Evolutionary conservation across 2,888 invertebrate species (phyloP), one percentile per base, ranked within the genome.

Genomic region (Deilephila porcellus): DNA sequence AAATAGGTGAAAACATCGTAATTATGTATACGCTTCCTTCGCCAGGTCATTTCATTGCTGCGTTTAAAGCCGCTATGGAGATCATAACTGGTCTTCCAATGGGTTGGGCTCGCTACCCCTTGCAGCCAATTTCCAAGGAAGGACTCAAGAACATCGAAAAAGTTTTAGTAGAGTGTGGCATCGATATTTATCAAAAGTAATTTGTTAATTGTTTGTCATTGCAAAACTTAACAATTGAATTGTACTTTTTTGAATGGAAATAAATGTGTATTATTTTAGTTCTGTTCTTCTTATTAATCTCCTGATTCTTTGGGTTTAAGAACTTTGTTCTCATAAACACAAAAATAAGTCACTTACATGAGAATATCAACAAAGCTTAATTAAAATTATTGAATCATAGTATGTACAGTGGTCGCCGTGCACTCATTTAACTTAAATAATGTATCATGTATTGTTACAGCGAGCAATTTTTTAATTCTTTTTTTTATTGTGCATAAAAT

Each of bases 51-150:
- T 67, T 45, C 52, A 37, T 67, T 20, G 8, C 67, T 4, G 5
- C 67, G 25, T 45, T 45, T 17, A 67, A 67, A 11, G 52, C 52
- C 14, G 67, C 67, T 17, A 17, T 67, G 52, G 67, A 67, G 45
- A 52, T 67, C 25, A 52, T 67, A 25, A 25, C 25, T 14, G 67
- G 67, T 4, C 52, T 67, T 17, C 67, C 45, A 17, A 17, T 67
- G 67, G 52, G 67, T 20, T 45, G 45, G 25, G 45, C 52, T 1
- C 67, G 67, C 25, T 8, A 20, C 6, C 67, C 67, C 20, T 19
- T 67, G 6, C 45, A 25, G 20, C 52, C 67, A 3, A 17, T 71
- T 60, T 71, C 67, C 14, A 71, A 8, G n/a, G 7, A 71, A 32
- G 56, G 71, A 34, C 20, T 32, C 34, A n/a, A 32, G n/a, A 60